Evolutionary conservation across 1,140 invertebrate species (phyloP), one percentile per base, ranked within the genome.

Genomic region (Euura lappo): DNA sequence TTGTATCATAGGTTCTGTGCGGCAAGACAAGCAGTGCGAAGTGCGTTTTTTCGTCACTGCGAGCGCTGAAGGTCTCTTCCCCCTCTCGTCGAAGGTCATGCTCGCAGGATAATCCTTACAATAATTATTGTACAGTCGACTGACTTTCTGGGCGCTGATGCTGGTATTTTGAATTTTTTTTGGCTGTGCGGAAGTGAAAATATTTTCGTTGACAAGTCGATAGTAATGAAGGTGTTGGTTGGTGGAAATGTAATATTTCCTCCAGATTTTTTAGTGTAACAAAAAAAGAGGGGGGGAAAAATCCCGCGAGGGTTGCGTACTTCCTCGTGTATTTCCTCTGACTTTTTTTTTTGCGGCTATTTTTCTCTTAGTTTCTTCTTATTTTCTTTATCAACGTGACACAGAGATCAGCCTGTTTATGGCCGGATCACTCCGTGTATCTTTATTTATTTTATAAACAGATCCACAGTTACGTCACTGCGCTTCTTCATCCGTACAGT

Each of bases 391-490:
- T 68, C 28, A 42, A 68, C 66, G 28, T 28, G 66, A 68, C 44
- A 44, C 11, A 11, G 42, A 64, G 8, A 10, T 42, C 44, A 44
- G 66, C 28, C 66, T 60, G 8, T 60, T 60, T n/a, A n/a, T 4
- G 13, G 51, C 28, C 51, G 51, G 51, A 60, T 60, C 51, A 28
- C 66, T 28, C 8, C 11, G 66, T 10, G 44, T 68, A 8, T 68
- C 66, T 64, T 64, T 64, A 68, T 68, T 68, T 68, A 68, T 68
- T 68, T 28, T 68, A 68, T 68, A 68, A 68, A 68, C 66, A 68
- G 10, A 11, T 60, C 51, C 51, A 28, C 51, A 60, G 51, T 68
- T 11, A 68, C 66, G 66, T 68, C 66, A 68, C 66, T 13, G 11
- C 8, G 66, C 28, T 28, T 44, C 66, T 7, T 68, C 8, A 10